phyloP scores from a whole-genome alignment of 2,797 vertebrate genomes.

The Aplochiton taeniatus region DNA sequence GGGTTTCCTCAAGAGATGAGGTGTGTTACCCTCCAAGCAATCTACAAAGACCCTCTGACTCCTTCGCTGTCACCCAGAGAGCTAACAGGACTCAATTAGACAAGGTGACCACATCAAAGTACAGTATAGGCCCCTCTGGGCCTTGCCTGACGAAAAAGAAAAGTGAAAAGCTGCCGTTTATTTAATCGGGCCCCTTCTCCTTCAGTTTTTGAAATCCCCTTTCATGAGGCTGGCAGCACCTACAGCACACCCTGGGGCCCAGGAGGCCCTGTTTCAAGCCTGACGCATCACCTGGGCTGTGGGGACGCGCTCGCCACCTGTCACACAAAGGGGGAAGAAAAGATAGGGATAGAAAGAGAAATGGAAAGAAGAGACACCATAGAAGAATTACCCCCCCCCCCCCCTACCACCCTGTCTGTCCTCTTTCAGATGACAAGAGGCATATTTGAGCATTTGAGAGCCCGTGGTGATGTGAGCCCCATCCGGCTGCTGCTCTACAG shows the following conservation, averaged over 20 bases:
- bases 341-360: not conserved
- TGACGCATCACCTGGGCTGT: slow-evolving; percentile 28
- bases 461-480: too few species aligned
- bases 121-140: not conserved
- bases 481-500: too few species aligned
- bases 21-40: not conserved
- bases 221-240: not conserved
- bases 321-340: not conserved
- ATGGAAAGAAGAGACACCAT: not conserved
- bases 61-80: slow-evolving; percentile 1
- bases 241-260: slow-evolving; percentile 15
- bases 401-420: not conserved
- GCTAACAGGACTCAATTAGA: slow-evolving; percentile 10
- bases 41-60: slow-evolving; percentile 8
- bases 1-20: not conserved
- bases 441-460: too few species aligned
- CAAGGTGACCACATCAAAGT: slow-evolving; percentile 13
- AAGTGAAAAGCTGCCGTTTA: slow-evolving; percentile 2
- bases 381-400: not conserved
- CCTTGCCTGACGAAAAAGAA: not conserved
- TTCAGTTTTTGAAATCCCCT: slow-evolving; percentile 23
- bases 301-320: slow-evolving; percentile 3
- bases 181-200: not conserved
- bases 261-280: not conserved
- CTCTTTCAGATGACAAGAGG: too few species aligned